A percentile compares a stretch with the other conserved stretches of the same genome.
These are phyloP conservation scores for Hetaerina titia DNA, from an alignment of 2,888 invertebrate species.

Conservation along the genomic window DNA sequence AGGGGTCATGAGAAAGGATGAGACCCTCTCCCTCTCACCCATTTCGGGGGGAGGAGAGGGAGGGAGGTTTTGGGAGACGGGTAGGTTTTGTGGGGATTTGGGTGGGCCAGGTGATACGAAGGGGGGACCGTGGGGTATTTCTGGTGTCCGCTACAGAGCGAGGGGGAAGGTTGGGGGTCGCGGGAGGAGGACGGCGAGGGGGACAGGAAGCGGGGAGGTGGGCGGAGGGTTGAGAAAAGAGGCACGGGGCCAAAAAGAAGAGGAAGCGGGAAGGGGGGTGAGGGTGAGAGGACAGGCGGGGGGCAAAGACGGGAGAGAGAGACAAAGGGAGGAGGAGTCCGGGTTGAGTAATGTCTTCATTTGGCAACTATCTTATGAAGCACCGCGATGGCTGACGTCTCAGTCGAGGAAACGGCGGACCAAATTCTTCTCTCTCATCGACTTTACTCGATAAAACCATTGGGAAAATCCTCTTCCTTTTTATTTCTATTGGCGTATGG, in stretches of 20 bases:
- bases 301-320: not conserved
- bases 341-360: conserved; percentile 60
- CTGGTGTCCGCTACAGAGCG: not conserved
- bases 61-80: not conserved
- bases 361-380: conserved; percentile 52
- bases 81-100: conserved; percentile 39
- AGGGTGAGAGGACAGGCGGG: not conserved
- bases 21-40: not conserved
- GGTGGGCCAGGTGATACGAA: conserved; percentile 26
- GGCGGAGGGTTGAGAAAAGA: not conserved
- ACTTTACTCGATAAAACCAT: not conserved
- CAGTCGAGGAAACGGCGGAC: not conserved
- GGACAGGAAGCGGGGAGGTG: conserved; percentile 39
- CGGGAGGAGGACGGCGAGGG: not conserved
- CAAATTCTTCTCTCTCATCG: not conserved
- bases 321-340: not conserved
- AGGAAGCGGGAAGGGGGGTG: conserved; percentile 1
- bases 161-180: not conserved
- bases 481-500: not conserved
- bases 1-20: not conserved
- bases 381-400: conserved; percentile 43
- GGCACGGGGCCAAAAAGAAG: not conserved
- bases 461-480: not conserved
- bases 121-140: not conserved
- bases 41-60: not conserved